phyloP scores from a whole-genome alignment of 2,888 invertebrate genomes.

The Hirtodrosophila histrioides region DNA sequence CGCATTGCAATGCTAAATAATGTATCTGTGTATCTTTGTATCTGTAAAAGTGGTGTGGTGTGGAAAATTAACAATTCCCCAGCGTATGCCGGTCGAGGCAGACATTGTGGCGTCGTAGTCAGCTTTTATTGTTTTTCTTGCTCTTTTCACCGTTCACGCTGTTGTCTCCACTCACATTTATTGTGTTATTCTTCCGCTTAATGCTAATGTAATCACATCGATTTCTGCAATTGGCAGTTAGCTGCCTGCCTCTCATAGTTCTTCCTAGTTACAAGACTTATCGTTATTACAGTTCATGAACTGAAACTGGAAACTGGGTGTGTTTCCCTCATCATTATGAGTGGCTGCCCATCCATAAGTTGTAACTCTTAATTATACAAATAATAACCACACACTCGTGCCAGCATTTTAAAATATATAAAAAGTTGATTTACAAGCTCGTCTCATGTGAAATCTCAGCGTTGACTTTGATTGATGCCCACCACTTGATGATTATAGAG shows the following conservation, averaged over 20 bases:
- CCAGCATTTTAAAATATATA: not conserved
- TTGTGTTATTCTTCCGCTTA: constrained; percentile 24
- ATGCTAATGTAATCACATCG: constrained; percentile 65
- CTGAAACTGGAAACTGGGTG: no score
- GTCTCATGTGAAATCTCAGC: constrained; percentile 34
- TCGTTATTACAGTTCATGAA: constrained; percentile 54
- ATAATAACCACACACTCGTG: not conserved
- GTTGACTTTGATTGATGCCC: constrained; percentile 54
- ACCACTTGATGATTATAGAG: constrained; percentile 35
- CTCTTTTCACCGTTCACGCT: not conserved
- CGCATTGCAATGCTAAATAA: constrained; percentile 41
- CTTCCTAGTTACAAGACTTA: constrained; percentile 38
- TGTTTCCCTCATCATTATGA: constrained; percentile 12
- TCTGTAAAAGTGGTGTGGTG: constrained; percentile 18
- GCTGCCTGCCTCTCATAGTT: constrained; percentile 9
- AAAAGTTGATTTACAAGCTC: constrained; percentile 43
- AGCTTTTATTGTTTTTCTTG: constrained; percentile 9
- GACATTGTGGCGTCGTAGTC: constrained; percentile 67
- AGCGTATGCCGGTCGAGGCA: constrained; percentile 33
- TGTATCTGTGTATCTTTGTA: constrained; percentile 20
- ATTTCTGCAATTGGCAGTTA: constrained; percentile 37
- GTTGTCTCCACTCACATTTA: constrained; percentile 1
- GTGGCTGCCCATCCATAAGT: not conserved
- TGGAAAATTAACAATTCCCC: constrained; percentile 55
- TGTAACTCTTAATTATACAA: constrained; percentile 33